phyloP scores from a whole-genome alignment of 2,888 invertebrate species.

The Suillia variegata region DNA sequence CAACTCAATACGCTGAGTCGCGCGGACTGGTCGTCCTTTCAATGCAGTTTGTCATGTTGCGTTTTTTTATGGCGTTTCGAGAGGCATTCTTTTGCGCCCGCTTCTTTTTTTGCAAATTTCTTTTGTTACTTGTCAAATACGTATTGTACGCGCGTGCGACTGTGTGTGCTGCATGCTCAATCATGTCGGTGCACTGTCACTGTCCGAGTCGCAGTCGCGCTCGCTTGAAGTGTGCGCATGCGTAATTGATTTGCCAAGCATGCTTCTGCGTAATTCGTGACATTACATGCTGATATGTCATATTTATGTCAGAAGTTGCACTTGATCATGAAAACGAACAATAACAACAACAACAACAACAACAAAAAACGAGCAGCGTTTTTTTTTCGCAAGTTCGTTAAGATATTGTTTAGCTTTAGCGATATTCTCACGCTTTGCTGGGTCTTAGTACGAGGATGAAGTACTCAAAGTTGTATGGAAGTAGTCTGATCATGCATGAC shows the following conservation, averaged over 20 bases:
- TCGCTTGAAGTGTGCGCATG: background rate
- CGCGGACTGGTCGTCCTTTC: background rate
- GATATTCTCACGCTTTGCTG: no score
- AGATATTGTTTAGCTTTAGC: no score
- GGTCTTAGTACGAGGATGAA: no score
- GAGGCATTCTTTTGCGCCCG: background rate
- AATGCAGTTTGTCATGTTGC: background rate
- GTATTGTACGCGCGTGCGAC: background rate
- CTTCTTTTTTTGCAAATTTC: background rate
- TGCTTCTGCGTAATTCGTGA: conserved; percentile 11
- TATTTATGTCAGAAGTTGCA: conserved; percentile 52
- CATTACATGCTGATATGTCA: conserved; percentile 35
- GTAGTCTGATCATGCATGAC: no score
- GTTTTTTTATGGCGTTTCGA: background rate
- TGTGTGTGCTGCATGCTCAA: background rate
- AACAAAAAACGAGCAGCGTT: no score
- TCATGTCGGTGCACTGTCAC: background rate
- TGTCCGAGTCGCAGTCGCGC: background rate
- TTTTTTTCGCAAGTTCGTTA: no score
- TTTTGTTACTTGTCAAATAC: conserved; percentile 7
- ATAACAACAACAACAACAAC: no score
- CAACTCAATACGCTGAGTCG: background rate
- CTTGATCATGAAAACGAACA: conserved; percentile 47
- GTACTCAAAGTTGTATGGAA: no score
- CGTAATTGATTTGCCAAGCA: conserved; percentile 23